A percentile compares a stretch with the other conserved stretches of the same genome.
phyloP scores from a whole-genome alignment of 1,140 invertebrate species.

The Cydia pomonella region DNA sequence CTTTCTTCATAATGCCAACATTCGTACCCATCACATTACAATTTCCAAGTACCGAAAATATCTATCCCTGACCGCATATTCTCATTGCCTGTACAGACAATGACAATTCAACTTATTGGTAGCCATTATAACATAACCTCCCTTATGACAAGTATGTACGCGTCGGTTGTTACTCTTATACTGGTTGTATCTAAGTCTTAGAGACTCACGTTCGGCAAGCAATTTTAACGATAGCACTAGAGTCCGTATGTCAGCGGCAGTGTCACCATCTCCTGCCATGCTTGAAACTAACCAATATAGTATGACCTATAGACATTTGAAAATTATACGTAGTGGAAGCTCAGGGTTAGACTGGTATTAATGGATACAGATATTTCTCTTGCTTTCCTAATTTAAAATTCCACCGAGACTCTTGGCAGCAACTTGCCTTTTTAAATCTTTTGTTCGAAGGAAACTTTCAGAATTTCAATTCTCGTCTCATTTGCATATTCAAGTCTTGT shows the following conservation, averaged over 20 bases:
- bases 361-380: neutral
- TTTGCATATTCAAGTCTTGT: conserved; percentile 9
- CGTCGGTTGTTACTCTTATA: neutral
- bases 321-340: neutral
- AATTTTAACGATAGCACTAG: neutral
- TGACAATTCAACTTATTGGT: too few species aligned
- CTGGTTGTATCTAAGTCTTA: neutral
- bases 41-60: conserved; percentile 10
- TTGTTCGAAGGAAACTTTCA: conserved; percentile 3
- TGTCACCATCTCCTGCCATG: conserved; percentile 3
- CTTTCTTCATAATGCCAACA: neutral
- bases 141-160: too few species aligned
- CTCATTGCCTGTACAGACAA: too few species aligned
- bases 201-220: neutral
- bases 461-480: conserved; percentile 14
- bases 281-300: neutral
- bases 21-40: conserved; percentile 16
- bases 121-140: too few species aligned
- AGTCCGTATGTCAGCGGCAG: conserved; percentile 7
- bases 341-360: neutral
- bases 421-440: conserved; percentile 20
- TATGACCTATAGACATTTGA: neutral
- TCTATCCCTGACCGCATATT: neutral
- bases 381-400: conserved; percentile 7
- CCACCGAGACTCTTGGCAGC: conserved; percentile 15